Percentiles rank a stretch among this genome's conserved stretches.
Evolutionary conservation across 1,140 invertebrate genomes (phyloP).

Genomic region (Drosophila equinoxialis): DNA sequence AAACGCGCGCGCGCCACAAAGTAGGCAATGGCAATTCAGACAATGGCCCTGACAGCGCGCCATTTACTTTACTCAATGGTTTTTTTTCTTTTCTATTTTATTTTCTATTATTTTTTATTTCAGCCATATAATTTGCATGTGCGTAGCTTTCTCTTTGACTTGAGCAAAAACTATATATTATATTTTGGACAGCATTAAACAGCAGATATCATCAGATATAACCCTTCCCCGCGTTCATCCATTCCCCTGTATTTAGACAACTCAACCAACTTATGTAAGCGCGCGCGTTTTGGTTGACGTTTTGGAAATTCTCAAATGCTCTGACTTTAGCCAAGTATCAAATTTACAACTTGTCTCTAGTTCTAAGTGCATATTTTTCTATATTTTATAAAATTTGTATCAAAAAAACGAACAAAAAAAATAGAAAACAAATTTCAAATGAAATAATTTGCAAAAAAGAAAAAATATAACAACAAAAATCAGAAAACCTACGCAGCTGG

Average conservation of each 20-base stretch:
- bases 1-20: slow-evolving; percentile 60
- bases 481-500: slow-evolving; percentile 50
- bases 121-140: slow-evolving; percentile 1
- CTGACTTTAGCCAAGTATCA: background rate
- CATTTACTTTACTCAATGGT: slow-evolving; percentile 6
- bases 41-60: slow-evolving; percentile 39
- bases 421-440: background rate
- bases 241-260: background rate
- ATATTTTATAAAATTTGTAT: background rate
- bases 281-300: background rate
- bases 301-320: slow-evolving; percentile 1
- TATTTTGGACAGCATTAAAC: background rate
- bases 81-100: background rate
- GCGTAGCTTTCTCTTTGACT: background rate
- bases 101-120: slow-evolving; percentile 12
- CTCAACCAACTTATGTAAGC: slow-evolving; percentile 9
- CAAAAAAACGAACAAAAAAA: background rate
- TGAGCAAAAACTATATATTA: background rate
- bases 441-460: slow-evolving; percentile 19
- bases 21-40: slow-evolving; percentile 40
- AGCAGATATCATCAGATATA: background rate
- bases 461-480: slow-evolving; percentile 39
- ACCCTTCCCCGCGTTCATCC: background rate
- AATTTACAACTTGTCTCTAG: background rate
- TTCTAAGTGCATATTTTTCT: no score